Percentiles rank a stretch among this genome's conserved stretches.
These are phyloP conservation scores for Bombyx mandarina DNA, from an alignment of 1,140 invertebrate genomes.

Conservation along the genomic window DNA sequence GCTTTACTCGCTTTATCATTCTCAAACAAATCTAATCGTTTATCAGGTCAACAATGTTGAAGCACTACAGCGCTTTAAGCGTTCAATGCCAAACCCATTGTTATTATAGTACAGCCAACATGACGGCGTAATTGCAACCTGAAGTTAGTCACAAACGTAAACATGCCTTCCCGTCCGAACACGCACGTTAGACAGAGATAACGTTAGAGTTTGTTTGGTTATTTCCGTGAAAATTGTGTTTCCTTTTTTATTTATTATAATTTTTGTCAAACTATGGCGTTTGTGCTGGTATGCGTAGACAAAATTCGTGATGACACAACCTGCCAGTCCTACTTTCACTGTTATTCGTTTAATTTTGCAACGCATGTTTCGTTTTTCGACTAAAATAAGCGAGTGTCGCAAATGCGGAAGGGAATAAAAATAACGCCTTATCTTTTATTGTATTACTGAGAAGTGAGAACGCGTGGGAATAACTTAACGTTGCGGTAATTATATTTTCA, in stretches of 20 bases:
- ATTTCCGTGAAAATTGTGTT: constrained; percentile 3
- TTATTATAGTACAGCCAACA: constrained; percentile 68
- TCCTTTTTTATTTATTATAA: neutral
- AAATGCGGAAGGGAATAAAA: too few relatives aligned
- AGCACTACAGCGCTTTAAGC: constrained; percentile 31
- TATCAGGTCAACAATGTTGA: neutral
- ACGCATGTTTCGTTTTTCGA: constrained; percentile 1
- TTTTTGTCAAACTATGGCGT: constrained; percentile 4
- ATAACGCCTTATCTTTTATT: too few relatives aligned
- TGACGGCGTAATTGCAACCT: constrained; percentile 42
- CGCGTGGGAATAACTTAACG: too few relatives aligned
- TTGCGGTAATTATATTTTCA: too few relatives aligned
- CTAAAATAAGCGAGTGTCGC: too few relatives aligned
- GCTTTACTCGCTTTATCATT: constrained; percentile 7
- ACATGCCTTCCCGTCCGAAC: constrained; percentile 24
- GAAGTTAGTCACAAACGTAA: constrained; percentile 35
- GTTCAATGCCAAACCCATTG: constrained; percentile 40
- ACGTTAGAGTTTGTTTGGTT: constrained; percentile 10
- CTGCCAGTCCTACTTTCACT: constrained; percentile 16
- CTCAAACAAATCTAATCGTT: neutral
- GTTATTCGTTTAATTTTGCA: constrained; percentile 17
- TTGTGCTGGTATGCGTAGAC: too few relatives aligned
- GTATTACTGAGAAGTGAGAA: too few relatives aligned
- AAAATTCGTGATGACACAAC: constrained; percentile 17
- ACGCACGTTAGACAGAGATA: constrained; percentile 19